Percentiles rank a stretch among this genome's conserved stretches.
These are phyloP conservation scores for Homarus gammarus DNA, from an alignment of 2,888 invertebrate genomes.

Conservation along the genomic window DNA sequence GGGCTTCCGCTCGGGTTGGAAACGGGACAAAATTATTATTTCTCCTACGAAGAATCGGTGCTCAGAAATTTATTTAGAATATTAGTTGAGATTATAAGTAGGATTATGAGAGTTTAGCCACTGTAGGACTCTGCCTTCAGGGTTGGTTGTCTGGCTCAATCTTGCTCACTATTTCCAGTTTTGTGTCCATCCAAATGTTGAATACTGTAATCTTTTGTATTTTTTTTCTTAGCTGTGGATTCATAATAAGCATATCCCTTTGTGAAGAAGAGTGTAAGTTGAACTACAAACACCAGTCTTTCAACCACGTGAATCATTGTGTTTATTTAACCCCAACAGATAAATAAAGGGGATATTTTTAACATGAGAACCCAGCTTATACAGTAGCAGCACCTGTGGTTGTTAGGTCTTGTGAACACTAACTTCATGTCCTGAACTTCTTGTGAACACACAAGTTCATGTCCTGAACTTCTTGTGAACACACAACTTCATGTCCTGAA, in stretches of 20 bases:
- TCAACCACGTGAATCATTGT: slow-evolving; percentile 16
- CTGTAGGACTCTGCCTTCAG: not conserved
- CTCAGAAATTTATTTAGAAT: slow-evolving; percentile 46
- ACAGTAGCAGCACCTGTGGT: slow-evolving; percentile 39
- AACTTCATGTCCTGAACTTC: no score
- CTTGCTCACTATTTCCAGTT: slow-evolving; percentile 43
- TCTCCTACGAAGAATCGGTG: slow-evolving; percentile 40
- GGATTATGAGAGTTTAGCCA: slow-evolving; percentile 16
- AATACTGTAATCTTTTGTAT: no score
- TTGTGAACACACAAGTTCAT: not conserved
- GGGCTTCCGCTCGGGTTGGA: not conserved
- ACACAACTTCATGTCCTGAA: not conserved
- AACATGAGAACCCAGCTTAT: slow-evolving; percentile 43
- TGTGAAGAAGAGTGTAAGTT: not conserved
- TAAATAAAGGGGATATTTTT: slow-evolving; percentile 49
- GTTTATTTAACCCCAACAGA: not conserved
- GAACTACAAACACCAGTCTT: slow-evolving; percentile 19
- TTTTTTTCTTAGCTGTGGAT: not conserved
- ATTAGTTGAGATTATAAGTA: slow-evolving; percentile 15
- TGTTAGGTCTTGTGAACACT: slow-evolving; percentile 19
- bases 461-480: not conserved
- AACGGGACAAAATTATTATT: slow-evolving; percentile 2
- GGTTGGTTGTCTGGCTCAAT: slow-evolving; percentile 44
- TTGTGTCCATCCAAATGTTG: slow-evolving; percentile 44
- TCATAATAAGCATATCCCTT: slow-evolving; percentile 22